Evolutionary conservation across 2,888 invertebrate genomes (phyloP), one percentile per base, ranked within the genome.

Genomic region (Harmothoe impar): DNA sequence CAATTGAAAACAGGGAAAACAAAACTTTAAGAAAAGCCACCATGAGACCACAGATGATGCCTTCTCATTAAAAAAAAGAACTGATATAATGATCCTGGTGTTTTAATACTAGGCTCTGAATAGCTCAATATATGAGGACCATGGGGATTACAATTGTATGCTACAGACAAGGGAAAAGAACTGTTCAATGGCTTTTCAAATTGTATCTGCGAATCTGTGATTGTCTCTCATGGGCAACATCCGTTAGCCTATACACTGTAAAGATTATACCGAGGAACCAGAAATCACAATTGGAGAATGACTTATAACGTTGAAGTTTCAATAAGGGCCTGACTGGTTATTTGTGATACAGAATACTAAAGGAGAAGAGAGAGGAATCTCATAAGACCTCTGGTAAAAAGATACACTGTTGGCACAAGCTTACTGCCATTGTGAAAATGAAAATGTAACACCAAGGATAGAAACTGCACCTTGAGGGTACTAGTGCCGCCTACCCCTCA

Each of bases 131-230:
- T 62, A 62, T 62, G 62, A 62, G 20, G 62, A 62, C n/a, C 23
- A 62, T 62, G 62, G 15, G 3, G 62, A 62, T 62, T 20, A 62
- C 15, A 20, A 62, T 62, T 10, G 15, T 62, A 62, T n/a, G 43
- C 62, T n/a, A 62, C 62, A 62, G 62, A n/a, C 62, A 62, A 15
- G n/a, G 62, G 54, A 52, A 52, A 17, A 62, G 20, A 15, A 12
- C n/a, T 62, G 23, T 62, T 62, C 62, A 20, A 62, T n/a, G 23
- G 20, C 23, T 62, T 62, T 62, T 62, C 62, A n/a, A 62, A 20
- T 72, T 29, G 72, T 29, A n/a, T 72, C 29, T 72, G 72, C 72
- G 72, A 72, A 72, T 72, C 72, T 72, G 72, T 72, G 72, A 72
- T 72, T 29, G 72, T 72, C 31, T 72, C 29, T 72, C 72, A 25